A percentile compares a stretch with the other conserved stretches of the same genome.
phyloP scores from a whole-genome alignment of 2,113 vertebrate species.

The Patagioenas fasciata region DNA sequence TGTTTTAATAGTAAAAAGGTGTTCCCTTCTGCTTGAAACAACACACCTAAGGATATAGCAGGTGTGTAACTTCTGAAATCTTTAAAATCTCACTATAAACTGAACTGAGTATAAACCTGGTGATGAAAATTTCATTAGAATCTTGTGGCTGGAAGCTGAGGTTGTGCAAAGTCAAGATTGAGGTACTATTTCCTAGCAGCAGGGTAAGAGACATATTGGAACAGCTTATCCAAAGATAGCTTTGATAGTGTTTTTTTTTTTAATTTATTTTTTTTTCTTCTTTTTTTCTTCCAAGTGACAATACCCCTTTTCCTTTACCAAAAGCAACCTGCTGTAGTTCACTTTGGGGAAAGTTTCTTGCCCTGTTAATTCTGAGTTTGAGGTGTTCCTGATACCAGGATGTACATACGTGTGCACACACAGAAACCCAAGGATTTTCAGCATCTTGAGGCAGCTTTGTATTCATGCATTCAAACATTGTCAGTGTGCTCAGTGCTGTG shows the following conservation, averaged over 20 bases:
- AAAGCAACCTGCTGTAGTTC: not conserved
- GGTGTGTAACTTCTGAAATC: not conserved
- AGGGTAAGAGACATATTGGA: not conserved
- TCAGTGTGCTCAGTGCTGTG: not conserved
- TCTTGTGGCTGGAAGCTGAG: not conserved
- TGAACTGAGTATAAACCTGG: not conserved
- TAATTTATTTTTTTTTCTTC: not conserved
- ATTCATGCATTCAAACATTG: not conserved
- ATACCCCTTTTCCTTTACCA: not conserved
- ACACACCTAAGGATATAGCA: not conserved
- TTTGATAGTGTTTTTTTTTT: not conserved
- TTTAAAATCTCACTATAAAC: not conserved
- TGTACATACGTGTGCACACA: accelerated
- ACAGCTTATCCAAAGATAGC: not conserved
- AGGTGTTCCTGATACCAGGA: not conserved
- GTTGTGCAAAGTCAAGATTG: not conserved
- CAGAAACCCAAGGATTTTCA: not conserved
- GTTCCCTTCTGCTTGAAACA: not conserved
- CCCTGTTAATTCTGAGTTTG: not conserved
- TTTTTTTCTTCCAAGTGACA: not conserved
- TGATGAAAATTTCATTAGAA: not conserved
- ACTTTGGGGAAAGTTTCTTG: not conserved
- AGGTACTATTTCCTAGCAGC: not conserved
- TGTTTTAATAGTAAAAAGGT: not conserved
- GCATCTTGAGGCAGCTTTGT: not conserved